phyloP scores from a whole-genome alignment of 2,888 invertebrate genomes.

The Hartigia nigra region DNA sequence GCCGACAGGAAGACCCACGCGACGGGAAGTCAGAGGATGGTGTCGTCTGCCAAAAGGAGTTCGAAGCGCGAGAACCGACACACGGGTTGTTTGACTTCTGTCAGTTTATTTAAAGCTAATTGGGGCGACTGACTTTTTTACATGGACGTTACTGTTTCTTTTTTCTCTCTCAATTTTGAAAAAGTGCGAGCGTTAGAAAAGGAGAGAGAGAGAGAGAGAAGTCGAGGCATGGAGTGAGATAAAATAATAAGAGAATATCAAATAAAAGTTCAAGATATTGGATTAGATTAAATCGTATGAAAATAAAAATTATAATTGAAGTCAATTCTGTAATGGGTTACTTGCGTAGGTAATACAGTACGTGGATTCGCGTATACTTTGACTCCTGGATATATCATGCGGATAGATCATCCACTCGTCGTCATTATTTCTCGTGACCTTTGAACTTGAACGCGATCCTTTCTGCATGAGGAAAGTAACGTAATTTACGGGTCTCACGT shows the following conservation, averaged over 20 bases:
- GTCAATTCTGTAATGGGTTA: neutral
- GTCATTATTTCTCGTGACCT: slow-evolving; percentile 56
- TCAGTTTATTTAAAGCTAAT: neutral
- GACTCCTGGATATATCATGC: slow-evolving; percentile 46
- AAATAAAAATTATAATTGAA: neutral
- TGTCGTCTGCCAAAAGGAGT: neutral
- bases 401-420: slow-evolving; percentile 53
- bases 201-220: neutral
- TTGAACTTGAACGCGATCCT: slow-evolving; percentile 54
- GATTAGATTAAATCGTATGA: neutral
- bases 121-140: neutral
- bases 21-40: slow-evolving; percentile 35
- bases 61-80: neutral
- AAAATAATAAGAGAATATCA: neutral
- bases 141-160: neutral
- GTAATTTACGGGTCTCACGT: slow-evolving; percentile 60
- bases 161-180: neutral
- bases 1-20: slow-evolving; percentile 37
- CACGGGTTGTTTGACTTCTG: neutral
- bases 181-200: neutral
- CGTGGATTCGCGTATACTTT: neutral
- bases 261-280: neutral
- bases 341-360: neutral
- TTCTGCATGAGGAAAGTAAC: slow-evolving; percentile 55
- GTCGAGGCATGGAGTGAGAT: neutral